Conservation (phyloP, 2,888 invertebrate species). For the Lasioglossum malachurum region DNA sequence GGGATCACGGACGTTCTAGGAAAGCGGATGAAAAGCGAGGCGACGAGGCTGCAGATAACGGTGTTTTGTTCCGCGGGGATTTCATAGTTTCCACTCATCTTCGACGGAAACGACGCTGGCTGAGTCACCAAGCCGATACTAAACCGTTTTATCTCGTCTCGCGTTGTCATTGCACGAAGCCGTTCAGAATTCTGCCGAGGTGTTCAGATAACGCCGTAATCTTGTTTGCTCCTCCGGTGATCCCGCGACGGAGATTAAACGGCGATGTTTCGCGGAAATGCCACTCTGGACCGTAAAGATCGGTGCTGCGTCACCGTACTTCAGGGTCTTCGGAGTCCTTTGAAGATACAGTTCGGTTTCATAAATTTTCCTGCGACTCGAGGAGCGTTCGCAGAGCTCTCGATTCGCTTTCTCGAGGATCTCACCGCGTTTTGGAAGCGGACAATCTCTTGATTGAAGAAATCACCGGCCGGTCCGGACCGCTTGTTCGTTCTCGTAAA, state of each 20-base stretch:
- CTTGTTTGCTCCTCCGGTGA: slow-evolving; percentile 29
- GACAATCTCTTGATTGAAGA: slow-evolving; percentile 37
- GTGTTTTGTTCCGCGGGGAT: not conserved
- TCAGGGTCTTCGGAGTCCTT: not conserved
- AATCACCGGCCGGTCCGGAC: slow-evolving; percentile 28
- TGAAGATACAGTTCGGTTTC: too few species aligned
- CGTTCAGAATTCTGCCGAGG: slow-evolving; percentile 11
- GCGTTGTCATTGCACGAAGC: slow-evolving; percentile 31
- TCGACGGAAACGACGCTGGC: not conserved
- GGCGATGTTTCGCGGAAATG: slow-evolving; percentile 29
- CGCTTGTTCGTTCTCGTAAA: slow-evolving; percentile 22
- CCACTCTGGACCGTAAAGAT: slow-evolving; percentile 36
- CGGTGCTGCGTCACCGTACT: slow-evolving; percentile 11
- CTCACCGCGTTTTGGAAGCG: slow-evolving; percentile 1
- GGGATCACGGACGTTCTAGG: not conserved
- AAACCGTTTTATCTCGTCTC: slow-evolving; percentile 34
- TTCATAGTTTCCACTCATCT: not conserved
- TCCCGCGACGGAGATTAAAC: slow-evolving; percentile 23
- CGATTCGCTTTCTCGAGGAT: not conserved
- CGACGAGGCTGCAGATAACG: not conserved
- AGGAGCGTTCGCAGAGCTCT: not conserved
- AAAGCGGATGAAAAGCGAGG: not conserved
- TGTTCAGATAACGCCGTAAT: slow-evolving; percentile 39
- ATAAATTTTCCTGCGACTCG: too few species aligned
- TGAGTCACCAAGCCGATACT: not conserved